phyloP scores from a whole-genome alignment of 2,888 invertebrate species.

The Ashinkailepas kermadecensis region DNA sequence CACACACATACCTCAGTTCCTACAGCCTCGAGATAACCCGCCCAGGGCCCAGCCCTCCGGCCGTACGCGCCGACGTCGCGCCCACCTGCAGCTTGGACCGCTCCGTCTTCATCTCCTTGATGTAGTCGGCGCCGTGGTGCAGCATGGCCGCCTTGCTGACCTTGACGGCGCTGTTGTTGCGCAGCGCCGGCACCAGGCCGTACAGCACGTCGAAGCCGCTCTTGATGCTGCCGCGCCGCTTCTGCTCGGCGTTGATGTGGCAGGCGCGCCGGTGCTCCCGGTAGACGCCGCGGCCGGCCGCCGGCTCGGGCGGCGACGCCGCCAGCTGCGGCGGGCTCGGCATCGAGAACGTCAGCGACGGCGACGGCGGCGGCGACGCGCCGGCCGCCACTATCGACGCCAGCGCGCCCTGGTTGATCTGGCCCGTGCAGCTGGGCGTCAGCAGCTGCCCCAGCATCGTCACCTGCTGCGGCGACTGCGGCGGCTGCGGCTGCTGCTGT shows the following conservation, averaged over 20 bases:
- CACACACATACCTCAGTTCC: no score
- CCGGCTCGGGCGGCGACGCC: conserved; percentile 40
- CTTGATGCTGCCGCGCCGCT: conserved; percentile 89
- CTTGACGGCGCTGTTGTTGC: conserved; percentile 40
- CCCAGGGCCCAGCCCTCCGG: conserved; percentile 55
- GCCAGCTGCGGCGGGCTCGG: conserved; percentile 45
- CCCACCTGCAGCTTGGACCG: conserved; percentile 63
- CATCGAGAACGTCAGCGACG: conserved; percentile 31
- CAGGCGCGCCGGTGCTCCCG: conserved; percentile 74
- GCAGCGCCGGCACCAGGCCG: conserved; percentile 64
- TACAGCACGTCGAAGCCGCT: conserved; percentile 92
- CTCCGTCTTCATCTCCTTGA: conserved; percentile 77
- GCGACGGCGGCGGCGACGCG: background rate
- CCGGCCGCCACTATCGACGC: conserved; percentile 1
- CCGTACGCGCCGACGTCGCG: conserved; percentile 52
- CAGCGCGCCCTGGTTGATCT: conserved; percentile 25
- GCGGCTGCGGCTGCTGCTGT: conserved; percentile 33
- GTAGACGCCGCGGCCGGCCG: conserved; percentile 46
- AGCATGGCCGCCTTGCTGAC: conserved; percentile 93
- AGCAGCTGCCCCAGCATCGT: conserved; percentile 47
- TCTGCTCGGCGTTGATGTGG: conserved; percentile 93
- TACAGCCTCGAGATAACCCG: no score
- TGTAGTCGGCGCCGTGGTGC: conserved; percentile 93
- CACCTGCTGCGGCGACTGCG: conserved; percentile 46
- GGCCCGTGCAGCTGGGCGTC: conserved; percentile 44